Evolutionary conservation across 2,888 invertebrate species (phyloP).

Genomic region (Fissipunctia ypsillon): DNA sequence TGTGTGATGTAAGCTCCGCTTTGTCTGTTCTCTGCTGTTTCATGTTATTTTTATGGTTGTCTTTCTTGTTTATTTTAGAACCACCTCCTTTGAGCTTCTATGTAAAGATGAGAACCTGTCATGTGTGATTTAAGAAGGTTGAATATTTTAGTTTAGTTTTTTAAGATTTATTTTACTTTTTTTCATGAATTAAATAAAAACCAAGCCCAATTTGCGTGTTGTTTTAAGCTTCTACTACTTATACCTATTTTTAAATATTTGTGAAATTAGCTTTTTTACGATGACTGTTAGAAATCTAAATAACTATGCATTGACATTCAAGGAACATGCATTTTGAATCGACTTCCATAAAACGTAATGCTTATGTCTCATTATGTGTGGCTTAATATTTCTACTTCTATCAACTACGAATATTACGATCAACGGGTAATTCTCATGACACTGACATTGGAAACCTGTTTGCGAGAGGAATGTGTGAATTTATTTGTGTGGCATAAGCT

Average conservation of each 20-base stretch:
- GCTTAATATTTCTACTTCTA: conserved; percentile 22
- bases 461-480: conserved; percentile 43
- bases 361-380: not conserved
- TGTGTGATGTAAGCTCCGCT: conserved; percentile 68
- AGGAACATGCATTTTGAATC: conserved; percentile 29
- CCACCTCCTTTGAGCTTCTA: conserved; percentile 50
- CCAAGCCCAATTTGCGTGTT: conserved; percentile 2
- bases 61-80: conserved; percentile 58
- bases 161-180: not conserved
- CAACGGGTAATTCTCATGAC: conserved; percentile 38
- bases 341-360: conserved; percentile 13
- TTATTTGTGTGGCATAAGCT: conserved; percentile 20
- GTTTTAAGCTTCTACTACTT: conserved; percentile 34
- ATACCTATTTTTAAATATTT: conserved; percentile 38
- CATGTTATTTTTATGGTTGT: conserved; percentile 40
- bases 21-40: conserved; percentile 38
- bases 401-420: conserved; percentile 15
- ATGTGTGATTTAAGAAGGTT: conserved; percentile 15
- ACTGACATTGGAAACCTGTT: conserved; percentile 50
- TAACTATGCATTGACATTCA: conserved; percentile 16
- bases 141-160: conserved; percentile 12
- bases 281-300: conserved; percentile 40
- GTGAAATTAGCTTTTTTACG: conserved; percentile 57
- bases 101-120: conserved; percentile 16
- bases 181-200: not conserved